Conservation (phyloP, 2,888 invertebrate genomes). For the Lycophotia porphyrea region DNA sequence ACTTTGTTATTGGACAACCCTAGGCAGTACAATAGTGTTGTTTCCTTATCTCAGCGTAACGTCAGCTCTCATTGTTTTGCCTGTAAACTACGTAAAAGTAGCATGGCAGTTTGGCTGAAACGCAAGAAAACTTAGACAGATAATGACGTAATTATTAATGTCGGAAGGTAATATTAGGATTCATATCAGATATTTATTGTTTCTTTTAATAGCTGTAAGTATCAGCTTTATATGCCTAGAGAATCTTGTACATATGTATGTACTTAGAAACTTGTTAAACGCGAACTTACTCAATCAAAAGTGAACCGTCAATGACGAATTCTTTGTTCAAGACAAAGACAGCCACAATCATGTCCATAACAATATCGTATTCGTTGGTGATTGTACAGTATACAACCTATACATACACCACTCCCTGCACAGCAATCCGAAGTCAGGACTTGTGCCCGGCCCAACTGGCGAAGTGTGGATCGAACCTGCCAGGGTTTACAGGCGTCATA, state of each 20-base stretch:
- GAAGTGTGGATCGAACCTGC: background rate
- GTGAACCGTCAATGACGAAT: background rate
- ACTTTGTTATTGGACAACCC: slow-evolving; percentile 58
- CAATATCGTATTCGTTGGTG: background rate
- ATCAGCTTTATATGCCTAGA: background rate
- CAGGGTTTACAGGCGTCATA: no score
- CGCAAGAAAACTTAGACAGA: slow-evolving; percentile 37
- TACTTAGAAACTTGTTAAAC: background rate
- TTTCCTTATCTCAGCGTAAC: slow-evolving; percentile 71
- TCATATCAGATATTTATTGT: slow-evolving; percentile 16
- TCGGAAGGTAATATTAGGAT: slow-evolving; percentile 18
- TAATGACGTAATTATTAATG: slow-evolving; percentile 41
- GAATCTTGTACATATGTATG: background rate
- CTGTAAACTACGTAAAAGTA: slow-evolving; percentile 56
- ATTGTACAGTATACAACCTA: background rate
- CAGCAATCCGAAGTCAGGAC: background rate
- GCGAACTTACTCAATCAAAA: background rate
- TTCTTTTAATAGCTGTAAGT: slow-evolving; percentile 5
- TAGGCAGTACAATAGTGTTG: slow-evolving; percentile 66
- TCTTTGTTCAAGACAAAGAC: background rate
- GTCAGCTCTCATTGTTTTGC: slow-evolving; percentile 69
- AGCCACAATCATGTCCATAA: no score
- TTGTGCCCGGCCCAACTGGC: background rate
- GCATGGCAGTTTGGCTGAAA: slow-evolving; percentile 41
- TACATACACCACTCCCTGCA: no score